Conservation (phyloP, 2,888 invertebrate species). For the Agrotis ipsilon region DNA sequence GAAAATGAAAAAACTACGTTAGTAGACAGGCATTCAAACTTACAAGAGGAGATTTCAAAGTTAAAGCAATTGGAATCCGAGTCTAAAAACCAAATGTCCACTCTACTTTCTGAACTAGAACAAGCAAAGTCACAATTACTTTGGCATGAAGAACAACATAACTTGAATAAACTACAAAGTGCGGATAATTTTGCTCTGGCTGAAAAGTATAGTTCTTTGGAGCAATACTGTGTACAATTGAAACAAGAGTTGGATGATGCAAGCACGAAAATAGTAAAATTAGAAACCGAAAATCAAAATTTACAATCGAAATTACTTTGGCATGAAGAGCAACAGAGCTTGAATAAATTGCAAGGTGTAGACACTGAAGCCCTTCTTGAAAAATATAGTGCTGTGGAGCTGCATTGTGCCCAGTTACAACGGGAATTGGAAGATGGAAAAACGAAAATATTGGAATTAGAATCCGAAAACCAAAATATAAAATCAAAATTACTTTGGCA, state of each 20-base stretch:
- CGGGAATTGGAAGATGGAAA: constrained; percentile 80
- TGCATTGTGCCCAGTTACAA: constrained; percentile 76
- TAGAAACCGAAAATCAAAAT: constrained; percentile 73
- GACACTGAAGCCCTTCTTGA: constrained; percentile 69
- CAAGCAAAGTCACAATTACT: constrained; percentile 62
- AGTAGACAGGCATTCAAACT: constrained; percentile 60
- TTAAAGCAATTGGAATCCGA: constrained; percentile 70
- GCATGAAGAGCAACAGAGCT: constrained; percentile 65
- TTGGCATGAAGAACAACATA: constrained; percentile 66
- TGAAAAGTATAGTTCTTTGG: constrained; percentile 73
- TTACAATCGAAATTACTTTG: constrained; percentile 63
- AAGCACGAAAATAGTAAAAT: constrained; percentile 80
- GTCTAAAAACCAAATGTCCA: constrained; percentile 66
- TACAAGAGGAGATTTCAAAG: constrained; percentile 70
- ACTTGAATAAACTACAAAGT: constrained; percentile 53
- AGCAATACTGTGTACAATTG: constrained; percentile 76
- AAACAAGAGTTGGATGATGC: constrained; percentile 80
- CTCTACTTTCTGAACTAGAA: constrained; percentile 74
- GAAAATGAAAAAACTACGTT: constrained; percentile 67
- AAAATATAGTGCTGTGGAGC: constrained; percentile 74
- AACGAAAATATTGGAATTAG: constrained; percentile 79
- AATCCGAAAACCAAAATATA: constrained; percentile 54
- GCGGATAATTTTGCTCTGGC: constrained; percentile 65
- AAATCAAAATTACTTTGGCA: constrained; percentile 65
- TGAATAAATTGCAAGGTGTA: constrained; percentile 52